These are phyloP conservation scores for Cyprinodon tularosa DNA, from an alignment of 2,113 vertebrate genomes.

Conservation along the genomic window DNA sequence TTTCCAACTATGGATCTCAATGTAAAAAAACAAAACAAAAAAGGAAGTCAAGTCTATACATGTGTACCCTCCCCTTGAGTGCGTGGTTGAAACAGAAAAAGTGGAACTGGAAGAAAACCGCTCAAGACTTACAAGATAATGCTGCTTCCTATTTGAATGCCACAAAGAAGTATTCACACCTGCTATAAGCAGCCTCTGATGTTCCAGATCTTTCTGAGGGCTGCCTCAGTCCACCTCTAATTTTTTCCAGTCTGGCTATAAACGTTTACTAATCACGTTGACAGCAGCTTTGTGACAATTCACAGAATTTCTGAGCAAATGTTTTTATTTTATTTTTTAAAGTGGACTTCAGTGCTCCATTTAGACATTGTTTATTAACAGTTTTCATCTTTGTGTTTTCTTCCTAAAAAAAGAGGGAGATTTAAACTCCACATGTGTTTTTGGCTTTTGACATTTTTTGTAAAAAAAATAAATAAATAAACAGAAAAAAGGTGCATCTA, in stretches of 20 bases:
- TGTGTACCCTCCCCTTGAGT: slow-evolving; percentile 11
- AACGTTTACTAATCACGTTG: too few species aligned
- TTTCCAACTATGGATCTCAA: not conserved
- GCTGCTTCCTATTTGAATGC: slow-evolving; percentile 22
- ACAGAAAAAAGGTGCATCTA: not conserved
- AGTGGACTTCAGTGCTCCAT: not conserved
- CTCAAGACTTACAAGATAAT: slow-evolving; percentile 29
- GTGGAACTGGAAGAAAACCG: slow-evolving; percentile 40
- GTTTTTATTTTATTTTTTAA: not conserved
- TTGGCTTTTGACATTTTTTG: too few species aligned
- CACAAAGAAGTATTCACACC: not conserved
- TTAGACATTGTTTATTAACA: too few species aligned
- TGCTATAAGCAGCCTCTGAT: too few species aligned
- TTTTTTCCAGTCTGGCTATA: not conserved
- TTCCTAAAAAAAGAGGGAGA: too few species aligned
- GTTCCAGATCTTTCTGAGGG: not conserved
- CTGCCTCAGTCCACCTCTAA: not conserved
- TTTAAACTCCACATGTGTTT: too few species aligned
- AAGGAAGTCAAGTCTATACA: not conserved
- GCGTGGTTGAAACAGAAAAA: slow-evolving; percentile 57
- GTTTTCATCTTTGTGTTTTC: too few species aligned
- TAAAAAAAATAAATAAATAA: not conserved
- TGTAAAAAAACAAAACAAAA: not conserved
- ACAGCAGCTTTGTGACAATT: not conserved
- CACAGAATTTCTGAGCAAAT: not conserved